Percentiles rank a stretch among this genome's conserved stretches.
These are phyloP conservation scores for Diabrotica undecimpunctata DNA, from an alignment of 1,140 invertebrate species.

Conservation along the genomic window DNA sequence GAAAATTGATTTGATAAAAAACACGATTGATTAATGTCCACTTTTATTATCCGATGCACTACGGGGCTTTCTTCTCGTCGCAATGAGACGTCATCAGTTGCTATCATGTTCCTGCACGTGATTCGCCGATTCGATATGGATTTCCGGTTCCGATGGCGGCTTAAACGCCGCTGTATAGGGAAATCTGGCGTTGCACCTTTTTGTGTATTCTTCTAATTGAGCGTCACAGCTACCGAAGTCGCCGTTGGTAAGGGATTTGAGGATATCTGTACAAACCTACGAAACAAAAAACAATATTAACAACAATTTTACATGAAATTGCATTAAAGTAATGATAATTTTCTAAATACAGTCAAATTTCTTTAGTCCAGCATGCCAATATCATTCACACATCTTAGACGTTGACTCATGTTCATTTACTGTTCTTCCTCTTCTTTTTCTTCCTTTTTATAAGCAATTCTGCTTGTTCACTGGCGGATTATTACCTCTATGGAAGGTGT, in stretches of 20 bases:
- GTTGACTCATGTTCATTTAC: too few species aligned
- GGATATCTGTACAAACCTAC: slow-evolving; percentile 72
- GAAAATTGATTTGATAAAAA: slow-evolving; percentile 15
- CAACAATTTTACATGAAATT: too few species aligned
- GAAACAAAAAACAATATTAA: neutral
- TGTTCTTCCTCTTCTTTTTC: too few species aligned
- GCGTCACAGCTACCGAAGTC: slow-evolving; percentile 73
- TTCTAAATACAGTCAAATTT: too few species aligned
- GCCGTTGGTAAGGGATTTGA: slow-evolving; percentile 70
- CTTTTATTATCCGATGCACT: neutral
- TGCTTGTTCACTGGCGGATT: too few species aligned
- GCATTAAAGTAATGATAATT: too few species aligned
- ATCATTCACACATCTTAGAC: too few species aligned
- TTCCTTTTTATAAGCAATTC: too few species aligned
- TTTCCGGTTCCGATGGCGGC: slow-evolving; percentile 18
- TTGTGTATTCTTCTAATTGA: slow-evolving; percentile 64
- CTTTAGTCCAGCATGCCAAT: too few species aligned
- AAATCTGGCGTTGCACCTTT: slow-evolving; percentile 69
- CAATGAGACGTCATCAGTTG: slow-evolving; percentile 25
- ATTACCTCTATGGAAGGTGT: too few species aligned
- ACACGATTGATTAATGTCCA: slow-evolving; percentile 27
- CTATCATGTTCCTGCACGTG: slow-evolving; percentile 28
- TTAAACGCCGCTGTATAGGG: slow-evolving; percentile 68
- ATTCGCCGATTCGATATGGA: slow-evolving; percentile 21
- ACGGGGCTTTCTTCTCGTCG: slow-evolving; percentile 2